Base-by-base conservation (phyloP, 2,113 vertebrate genomes). In the Saimiri boliviensis region DNA sequence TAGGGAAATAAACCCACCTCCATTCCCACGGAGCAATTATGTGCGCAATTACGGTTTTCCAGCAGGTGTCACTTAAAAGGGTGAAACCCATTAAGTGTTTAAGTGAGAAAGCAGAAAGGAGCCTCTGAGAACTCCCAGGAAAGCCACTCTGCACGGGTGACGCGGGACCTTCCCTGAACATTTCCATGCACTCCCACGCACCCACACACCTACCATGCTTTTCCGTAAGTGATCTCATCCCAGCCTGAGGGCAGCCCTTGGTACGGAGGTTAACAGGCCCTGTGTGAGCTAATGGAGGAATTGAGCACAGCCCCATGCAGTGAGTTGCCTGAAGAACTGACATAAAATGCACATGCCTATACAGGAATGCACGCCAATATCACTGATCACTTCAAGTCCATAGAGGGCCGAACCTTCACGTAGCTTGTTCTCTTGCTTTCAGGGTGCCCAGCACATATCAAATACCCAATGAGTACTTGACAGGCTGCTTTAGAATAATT, bases 11-110 rank as follows among this genome's bases (percentile, higher is more conserved):
- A 89, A 86, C n/a, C 27, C 19, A 80, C 95, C 63, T 95, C 87
- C 81, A 13, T 94, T 92, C 76, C 77, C 94, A 95, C 5, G 2
- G 68, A 68, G 96, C 94, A 89, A 94, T 97, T 96, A 94, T 49
- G 91, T 87, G 91, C 95, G 89, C 88, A 94, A 91, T 97, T 96
- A 96, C 79, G 74, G 94, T 96, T 97, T 96, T 97, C 93, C 91
- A 96, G 93, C 97, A 97, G 97, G 97, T 97, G 97, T 97, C 97
- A 97, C 76, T 95, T 96, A 93, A 58, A 68, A 95, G 93, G 54
- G 58, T 84, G 96, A 98, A 95, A 92, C 86, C 89, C 70, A 60
- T 96, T 95, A 97, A 82, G 49, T 0, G 0, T 83, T 94, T 93
- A 91, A 86, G 94, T 73, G 83, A 94, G 86, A 80, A 94, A 66